Conservation (phyloP, 2,797 vertebrate genomes). For the Myiotriccus ornatus region DNA sequence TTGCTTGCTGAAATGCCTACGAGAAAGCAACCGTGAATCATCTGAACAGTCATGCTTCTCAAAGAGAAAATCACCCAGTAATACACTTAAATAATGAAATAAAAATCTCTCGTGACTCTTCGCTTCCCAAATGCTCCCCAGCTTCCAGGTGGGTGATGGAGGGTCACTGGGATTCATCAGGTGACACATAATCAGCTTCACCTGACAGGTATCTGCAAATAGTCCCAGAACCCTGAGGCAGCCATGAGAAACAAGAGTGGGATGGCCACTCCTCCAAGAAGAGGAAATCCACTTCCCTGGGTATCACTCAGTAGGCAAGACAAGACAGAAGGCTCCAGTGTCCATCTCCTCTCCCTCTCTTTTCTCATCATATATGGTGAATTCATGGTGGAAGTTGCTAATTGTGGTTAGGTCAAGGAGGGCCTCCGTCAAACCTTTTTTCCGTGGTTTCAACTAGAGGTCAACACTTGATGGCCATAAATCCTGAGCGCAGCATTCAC, state of each 20-base stretch:
- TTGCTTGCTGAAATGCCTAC: background rate
- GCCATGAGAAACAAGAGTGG: accelerated
- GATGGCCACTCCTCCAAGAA: background rate
- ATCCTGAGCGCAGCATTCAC: background rate
- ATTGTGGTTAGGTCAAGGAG: background rate
- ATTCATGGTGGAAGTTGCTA: background rate
- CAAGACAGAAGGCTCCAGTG: background rate
- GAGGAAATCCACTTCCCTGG: accelerated
- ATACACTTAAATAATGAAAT: background rate
- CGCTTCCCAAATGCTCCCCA: background rate
- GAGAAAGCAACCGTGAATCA: constrained; percentile 17
- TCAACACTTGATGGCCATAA: background rate
- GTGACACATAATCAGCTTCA: background rate
- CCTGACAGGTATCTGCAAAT: background rate
- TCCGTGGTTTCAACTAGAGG: background rate
- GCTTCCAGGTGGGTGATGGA: background rate
- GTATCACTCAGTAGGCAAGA: background rate
- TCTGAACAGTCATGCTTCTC: background rate
- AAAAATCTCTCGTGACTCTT: background rate
- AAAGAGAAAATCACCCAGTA: background rate
- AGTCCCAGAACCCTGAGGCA: background rate
- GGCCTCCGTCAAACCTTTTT: background rate
- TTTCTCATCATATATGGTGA: accelerated
- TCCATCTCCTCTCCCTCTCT: background rate
- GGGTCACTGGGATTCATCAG: background rate